These are phyloP conservation scores for Oscheius sp. DNA, from an alignment of 1,140 invertebrate species.

Conservation along the genomic window DNA sequence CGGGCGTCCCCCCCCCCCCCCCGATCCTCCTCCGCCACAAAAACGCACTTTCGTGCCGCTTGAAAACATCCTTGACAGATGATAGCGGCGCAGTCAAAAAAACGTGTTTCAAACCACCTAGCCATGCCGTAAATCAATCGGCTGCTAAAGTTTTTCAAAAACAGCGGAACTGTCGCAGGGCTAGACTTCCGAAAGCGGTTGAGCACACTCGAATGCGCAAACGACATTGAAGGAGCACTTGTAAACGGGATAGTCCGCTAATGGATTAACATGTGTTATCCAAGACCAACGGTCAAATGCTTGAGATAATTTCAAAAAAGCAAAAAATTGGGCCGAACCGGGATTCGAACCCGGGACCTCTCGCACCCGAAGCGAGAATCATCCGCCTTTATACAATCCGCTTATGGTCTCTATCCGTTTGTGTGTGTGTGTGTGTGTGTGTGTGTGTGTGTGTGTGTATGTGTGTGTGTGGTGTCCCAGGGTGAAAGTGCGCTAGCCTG, in stretches of 20 bases:
- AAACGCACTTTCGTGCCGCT: not conserved
- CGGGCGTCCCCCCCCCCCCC: not conserved
- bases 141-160: not conserved
- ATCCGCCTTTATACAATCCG: too few species aligned
- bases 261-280: too few species aligned
- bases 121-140: not conserved
- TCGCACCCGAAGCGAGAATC: conserved; percentile 66
- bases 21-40: not conserved
- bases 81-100: not conserved
- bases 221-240: not conserved
- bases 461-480: too few species aligned
- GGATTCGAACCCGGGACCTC: conserved; percentile 65
- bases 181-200: not conserved
- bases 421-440: too few species aligned
- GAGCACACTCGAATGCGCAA: not conserved
- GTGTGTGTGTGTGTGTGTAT: too few species aligned
- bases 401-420: too few species aligned
- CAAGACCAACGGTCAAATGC: too few species aligned
- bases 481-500: too few species aligned
- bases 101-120: not conserved
- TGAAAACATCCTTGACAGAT: conserved; percentile 4
- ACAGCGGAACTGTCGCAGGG: not conserved
- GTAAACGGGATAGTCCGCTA: not conserved
- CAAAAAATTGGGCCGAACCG: conserved; percentile 32
- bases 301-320: too few species aligned